A percentile compares a stretch with the other conserved stretches of the same genome.
phyloP scores from a whole-genome alignment of 2,888 invertebrate genomes.

The Apodemia zela region DNA sequence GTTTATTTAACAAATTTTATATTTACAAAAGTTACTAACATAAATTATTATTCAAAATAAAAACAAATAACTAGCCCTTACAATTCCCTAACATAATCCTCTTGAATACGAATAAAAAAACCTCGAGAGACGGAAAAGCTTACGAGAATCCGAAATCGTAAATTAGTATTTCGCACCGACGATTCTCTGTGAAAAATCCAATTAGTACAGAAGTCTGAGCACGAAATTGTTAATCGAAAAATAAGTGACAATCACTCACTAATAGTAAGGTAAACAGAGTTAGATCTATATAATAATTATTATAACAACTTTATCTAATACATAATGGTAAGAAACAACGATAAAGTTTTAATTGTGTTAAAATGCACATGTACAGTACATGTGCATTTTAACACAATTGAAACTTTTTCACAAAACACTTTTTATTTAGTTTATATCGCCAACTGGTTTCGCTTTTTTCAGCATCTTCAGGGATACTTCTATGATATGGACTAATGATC shows the following conservation, averaged over 20 bases:
- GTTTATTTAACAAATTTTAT: background rate
- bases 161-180: conserved; percentile 22
- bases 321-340: no score
- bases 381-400: no score
- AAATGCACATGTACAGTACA: no score
- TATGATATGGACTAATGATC: no score
- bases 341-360: no score
- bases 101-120: conserved; percentile 3
- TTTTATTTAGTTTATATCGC: no score
- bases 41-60: conserved; percentile 1
- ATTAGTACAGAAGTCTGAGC: conserved; percentile 17
- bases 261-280: background rate
- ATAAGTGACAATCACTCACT: background rate
- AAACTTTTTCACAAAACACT: no score
- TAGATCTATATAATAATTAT: no score
- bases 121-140: conserved; percentile 16
- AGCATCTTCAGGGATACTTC: no score
- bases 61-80: conserved; percentile 2
- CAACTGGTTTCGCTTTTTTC: no score
- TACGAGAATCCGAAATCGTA: conserved; percentile 18
- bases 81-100: background rate
- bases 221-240: background rate
- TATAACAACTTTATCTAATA: no score
- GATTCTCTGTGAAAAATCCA: conserved; percentile 22
- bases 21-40: background rate